Conservation (phyloP, 1,140 invertebrate species). For the Maconellicoccus hirsutus region DNA sequence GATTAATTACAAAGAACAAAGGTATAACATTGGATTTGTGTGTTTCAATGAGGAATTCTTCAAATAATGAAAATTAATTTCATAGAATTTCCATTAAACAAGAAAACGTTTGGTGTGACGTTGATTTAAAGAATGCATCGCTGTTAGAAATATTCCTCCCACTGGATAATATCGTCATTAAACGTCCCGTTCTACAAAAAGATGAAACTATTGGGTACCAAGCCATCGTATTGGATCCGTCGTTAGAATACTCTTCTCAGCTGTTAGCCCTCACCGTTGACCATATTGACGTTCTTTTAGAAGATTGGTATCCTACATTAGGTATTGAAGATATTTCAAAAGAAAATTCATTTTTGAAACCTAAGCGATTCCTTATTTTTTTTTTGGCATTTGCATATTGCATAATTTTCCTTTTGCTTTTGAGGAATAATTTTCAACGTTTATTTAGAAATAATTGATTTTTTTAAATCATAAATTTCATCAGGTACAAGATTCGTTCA, state of each 20-base stretch:
- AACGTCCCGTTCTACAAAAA: constrained; percentile 44
- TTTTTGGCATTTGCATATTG: no score
- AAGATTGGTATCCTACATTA: constrained; percentile 96
- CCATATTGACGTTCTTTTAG: constrained; percentile 89
- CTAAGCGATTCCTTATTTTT: no score
- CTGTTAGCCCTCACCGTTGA: constrained; percentile 84
- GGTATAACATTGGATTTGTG: background rate
- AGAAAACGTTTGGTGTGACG: constrained; percentile 70
- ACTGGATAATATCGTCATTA: constrained; percentile 56
- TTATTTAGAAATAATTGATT: background rate
- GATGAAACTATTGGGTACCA: constrained; percentile 46
- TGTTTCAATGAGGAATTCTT: no score
- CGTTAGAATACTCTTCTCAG: constrained; percentile 65
- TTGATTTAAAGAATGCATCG: constrained; percentile 67
- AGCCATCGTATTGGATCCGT: constrained; percentile 58
- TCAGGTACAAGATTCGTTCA: constrained; percentile 92
- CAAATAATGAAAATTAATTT: constrained; percentile 27
- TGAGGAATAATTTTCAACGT: no score
- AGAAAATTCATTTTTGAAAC: constrained; percentile 14
- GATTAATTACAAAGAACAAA: constrained; percentile 35
- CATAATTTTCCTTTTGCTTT: background rate
- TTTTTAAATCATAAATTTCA: constrained; percentile 59
- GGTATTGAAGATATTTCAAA: constrained; percentile 32
- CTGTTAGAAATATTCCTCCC: constrained; percentile 84
- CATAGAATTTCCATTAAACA: constrained; percentile 46